These are phyloP conservation scores for Drosophila koepferae DNA, from an alignment of 2,888 invertebrate species.

Conservation along the genomic window DNA sequence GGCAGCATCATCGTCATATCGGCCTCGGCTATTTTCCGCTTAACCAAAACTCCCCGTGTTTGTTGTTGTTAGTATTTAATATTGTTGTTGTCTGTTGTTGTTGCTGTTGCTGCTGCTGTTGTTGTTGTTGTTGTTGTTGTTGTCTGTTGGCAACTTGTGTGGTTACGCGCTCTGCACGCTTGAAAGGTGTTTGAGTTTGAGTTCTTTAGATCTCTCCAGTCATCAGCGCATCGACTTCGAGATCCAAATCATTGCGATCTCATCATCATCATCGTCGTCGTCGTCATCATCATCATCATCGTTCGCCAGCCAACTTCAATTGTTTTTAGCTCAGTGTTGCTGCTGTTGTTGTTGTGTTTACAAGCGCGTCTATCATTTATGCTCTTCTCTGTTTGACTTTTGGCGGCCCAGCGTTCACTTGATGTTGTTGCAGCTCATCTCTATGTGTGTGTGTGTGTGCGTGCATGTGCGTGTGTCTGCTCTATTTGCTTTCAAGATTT, in stretches of 20 bases:
- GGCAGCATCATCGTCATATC: slow-evolving; percentile 70
- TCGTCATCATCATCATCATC: slow-evolving; percentile 55
- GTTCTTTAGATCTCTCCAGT: slow-evolving; percentile 79
- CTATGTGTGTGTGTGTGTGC: neutral
- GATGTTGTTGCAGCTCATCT: slow-evolving; percentile 43
- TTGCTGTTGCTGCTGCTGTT: slow-evolving; percentile 35
- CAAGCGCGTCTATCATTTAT: slow-evolving; percentile 72
- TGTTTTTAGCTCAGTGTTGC: slow-evolving; percentile 59
- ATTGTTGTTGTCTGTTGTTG: slow-evolving; percentile 40
- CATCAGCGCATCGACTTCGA: slow-evolving; percentile 70
- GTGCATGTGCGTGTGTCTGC: slow-evolving; percentile 55
- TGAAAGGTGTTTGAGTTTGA: slow-evolving; percentile 80
- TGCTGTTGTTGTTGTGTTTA: slow-evolving; percentile 53
- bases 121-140: slow-evolving; percentile 33
- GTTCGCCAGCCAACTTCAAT: slow-evolving; percentile 66
- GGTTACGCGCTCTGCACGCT: slow-evolving; percentile 71
- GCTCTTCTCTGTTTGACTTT: slow-evolving; percentile 57
- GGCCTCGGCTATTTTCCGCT: slow-evolving; percentile 75
- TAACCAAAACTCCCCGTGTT: slow-evolving; percentile 70
- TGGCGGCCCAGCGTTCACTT: slow-evolving; percentile 52
- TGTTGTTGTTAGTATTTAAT: slow-evolving; percentile 30
- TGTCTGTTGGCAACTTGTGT: slow-evolving; percentile 68
- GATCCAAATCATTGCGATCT: slow-evolving; percentile 63
- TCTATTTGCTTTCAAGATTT: slow-evolving; percentile 72
- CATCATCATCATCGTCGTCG: slow-evolving; percentile 59